phyloP scores from a whole-genome alignment of 2,113 vertebrate genomes.

The Abramis brama region DNA sequence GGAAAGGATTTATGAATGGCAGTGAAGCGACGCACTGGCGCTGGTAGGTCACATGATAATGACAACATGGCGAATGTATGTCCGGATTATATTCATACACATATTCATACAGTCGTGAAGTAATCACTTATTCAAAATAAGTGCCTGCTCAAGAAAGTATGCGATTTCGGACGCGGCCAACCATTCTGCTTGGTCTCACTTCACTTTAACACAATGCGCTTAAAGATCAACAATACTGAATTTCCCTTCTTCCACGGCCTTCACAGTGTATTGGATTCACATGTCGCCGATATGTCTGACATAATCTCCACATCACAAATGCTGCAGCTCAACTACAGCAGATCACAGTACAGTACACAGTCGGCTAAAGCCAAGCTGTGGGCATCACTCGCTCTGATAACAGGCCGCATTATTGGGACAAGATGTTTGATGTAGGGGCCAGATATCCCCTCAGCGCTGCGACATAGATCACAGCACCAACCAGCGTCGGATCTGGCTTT shows the following conservation, averaged over 20 bases:
- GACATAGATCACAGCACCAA: slow-evolving; percentile 51
- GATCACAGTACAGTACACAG: slow-evolving; percentile 35
- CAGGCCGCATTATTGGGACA: slow-evolving; percentile 50
- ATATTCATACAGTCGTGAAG: too few relatives aligned
- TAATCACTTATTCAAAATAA: too few relatives aligned
- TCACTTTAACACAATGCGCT: not conserved
- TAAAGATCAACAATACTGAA: not conserved
- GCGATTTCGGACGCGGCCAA: not conserved
- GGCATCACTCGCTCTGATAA: slow-evolving; percentile 45
- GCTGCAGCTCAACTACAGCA: slow-evolving; percentile 5
- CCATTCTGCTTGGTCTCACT: not conserved
- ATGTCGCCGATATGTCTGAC: not conserved
- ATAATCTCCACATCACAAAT: slow-evolving; percentile 41
- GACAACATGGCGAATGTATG: too few relatives aligned
- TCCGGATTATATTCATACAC: too few relatives aligned
- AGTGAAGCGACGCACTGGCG: too few relatives aligned
- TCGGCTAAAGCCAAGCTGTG: slow-evolving; percentile 49
- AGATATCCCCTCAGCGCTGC: slow-evolving; percentile 35
- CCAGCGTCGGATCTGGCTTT: slow-evolving; percentile 36
- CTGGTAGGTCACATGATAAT: too few relatives aligned
- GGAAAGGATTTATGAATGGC: too few relatives aligned
- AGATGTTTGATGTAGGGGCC: slow-evolving; percentile 58
- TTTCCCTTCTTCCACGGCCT: not conserved
- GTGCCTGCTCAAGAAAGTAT: too few relatives aligned
- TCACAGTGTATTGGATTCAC: not conserved